Conservation (phyloP, 2,888 invertebrate species). For the Ligdia adustata region DNA sequence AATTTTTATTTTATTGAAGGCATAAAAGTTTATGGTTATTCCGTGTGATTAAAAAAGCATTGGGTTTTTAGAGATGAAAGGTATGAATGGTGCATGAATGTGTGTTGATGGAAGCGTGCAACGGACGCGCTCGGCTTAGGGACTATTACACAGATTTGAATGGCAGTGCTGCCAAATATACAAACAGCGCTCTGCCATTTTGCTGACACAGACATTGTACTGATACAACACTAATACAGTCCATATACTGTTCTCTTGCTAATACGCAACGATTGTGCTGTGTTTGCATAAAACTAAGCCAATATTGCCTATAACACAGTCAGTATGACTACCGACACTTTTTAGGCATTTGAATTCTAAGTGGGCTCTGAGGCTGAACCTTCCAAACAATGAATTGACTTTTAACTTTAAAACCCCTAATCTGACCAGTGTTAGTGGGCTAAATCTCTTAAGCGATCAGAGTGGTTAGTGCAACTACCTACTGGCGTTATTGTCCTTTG, state of each 20-base stretch:
- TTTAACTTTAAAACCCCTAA: too few relatives aligned
- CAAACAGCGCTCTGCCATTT: conserved; percentile 4
- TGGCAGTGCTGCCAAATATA: conserved; percentile 11
- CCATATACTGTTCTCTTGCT: conserved; percentile 2
- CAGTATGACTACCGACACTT: too few relatives aligned
- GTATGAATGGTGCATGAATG: conserved; percentile 19
- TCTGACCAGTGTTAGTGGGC: too few relatives aligned
- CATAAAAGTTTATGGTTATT: conserved; percentile 5
- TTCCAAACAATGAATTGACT: too few relatives aligned
- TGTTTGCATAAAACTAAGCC: not conserved
- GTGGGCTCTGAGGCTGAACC: too few relatives aligned
- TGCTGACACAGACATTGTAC: conserved; percentile 11
- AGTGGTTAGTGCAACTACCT: not conserved
- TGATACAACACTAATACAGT: conserved; percentile 2
- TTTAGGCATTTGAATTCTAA: too few relatives aligned
- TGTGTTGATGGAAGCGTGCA: conserved; percentile 15
- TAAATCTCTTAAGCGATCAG: too few relatives aligned
- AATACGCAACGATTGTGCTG: not conserved
- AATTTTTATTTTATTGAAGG: conserved; percentile 16
- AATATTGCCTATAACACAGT: not conserved
- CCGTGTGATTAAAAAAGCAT: conserved; percentile 20
- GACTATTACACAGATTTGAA: conserved; percentile 13
- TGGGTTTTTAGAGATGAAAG: conserved; percentile 6
- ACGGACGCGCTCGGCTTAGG: conserved; percentile 17
- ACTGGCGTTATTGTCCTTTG: not conserved